A percentile compares a stretch with the other conserved stretches of the same genome.
Conservation (phyloP, 2,797 vertebrate genomes). For the Myoxocephalus aenaeus region DNA sequence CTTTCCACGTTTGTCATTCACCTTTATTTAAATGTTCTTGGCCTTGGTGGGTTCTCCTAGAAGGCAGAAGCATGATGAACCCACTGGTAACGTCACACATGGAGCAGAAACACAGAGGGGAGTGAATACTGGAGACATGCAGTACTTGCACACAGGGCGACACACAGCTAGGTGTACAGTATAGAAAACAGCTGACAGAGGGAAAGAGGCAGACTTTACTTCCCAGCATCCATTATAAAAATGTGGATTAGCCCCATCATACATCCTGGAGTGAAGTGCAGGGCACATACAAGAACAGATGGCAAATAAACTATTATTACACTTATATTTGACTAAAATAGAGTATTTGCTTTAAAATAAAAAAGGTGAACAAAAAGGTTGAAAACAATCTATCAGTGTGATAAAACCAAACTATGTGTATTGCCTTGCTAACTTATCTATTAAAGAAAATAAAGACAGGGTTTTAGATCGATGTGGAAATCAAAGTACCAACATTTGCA, state of each 20-base stretch:
- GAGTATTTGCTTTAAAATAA: constrained; percentile 14
- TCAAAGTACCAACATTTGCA: neutral
- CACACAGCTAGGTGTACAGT: constrained; percentile 83
- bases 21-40: constrained; percentile 89
- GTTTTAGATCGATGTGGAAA: constrained; percentile 39
- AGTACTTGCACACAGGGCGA: constrained; percentile 88
- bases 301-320: constrained; percentile 27
- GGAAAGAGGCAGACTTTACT: constrained; percentile 83
- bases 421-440: constrained; percentile 61
- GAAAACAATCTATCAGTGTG: constrained; percentile 23
- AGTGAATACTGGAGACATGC: constrained; percentile 83
- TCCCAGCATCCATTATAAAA: constrained; percentile 87
- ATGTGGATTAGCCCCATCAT: constrained; percentile 65
- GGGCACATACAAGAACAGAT: constrained; percentile 20
- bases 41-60: constrained; percentile 89
- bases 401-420: constrained; percentile 58
- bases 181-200: constrained; percentile 88
- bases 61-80: constrained; percentile 91
- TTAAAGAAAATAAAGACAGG: constrained; percentile 46
- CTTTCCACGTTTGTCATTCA: constrained; percentile 61
- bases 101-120: constrained; percentile 83
- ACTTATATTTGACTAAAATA: constrained; percentile 27
- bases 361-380: constrained; percentile 33
- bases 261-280: constrained; percentile 30
- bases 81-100: constrained; percentile 87